Percentiles rank a stretch among this genome's conserved stretches.
Evolutionary conservation across 2,888 invertebrate species (phyloP).

Genomic region (Yponomeuta plumbellus): DNA sequence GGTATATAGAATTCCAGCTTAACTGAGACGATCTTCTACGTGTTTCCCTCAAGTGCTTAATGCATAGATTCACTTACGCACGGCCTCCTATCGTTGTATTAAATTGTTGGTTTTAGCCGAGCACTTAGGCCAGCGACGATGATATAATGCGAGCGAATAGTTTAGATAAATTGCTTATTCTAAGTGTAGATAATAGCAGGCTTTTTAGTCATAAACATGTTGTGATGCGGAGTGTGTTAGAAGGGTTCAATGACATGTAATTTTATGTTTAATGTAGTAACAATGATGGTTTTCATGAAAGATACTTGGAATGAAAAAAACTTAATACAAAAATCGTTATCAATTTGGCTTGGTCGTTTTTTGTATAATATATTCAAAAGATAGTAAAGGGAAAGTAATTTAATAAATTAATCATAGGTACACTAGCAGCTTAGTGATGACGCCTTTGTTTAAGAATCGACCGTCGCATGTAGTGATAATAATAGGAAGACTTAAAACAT

Average conservation of each 20-base stretch:
- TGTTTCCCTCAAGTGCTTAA: not conserved
- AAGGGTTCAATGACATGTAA: not conserved
- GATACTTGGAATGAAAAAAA: not conserved
- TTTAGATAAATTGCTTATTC: not conserved
- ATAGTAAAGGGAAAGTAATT: too few relatives aligned
- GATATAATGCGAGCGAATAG: conserved; percentile 1
- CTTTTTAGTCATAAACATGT: not conserved
- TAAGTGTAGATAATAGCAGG: not conserved
- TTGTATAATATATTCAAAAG: too few relatives aligned
- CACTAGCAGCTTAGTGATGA: not conserved
- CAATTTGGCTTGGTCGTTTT: too few relatives aligned
- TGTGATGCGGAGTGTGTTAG: not conserved
- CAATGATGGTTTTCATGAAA: not conserved
- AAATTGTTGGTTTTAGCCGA: conserved; percentile 1
- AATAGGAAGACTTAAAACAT: not conserved
- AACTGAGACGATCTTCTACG: not conserved
- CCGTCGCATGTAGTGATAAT: not conserved
- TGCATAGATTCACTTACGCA: not conserved
- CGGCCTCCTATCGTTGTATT: not conserved
- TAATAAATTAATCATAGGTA: too few relatives aligned
- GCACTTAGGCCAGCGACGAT: not conserved
- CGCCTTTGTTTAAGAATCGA: not conserved
- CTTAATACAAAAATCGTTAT: not conserved
- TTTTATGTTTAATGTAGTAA: not conserved
- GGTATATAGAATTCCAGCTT: too few relatives aligned